Evolutionary conservation across 2,888 invertebrate genomes (phyloP), one percentile per base, ranked within the genome.

Genomic region (Physocephala rufipes): DNA sequence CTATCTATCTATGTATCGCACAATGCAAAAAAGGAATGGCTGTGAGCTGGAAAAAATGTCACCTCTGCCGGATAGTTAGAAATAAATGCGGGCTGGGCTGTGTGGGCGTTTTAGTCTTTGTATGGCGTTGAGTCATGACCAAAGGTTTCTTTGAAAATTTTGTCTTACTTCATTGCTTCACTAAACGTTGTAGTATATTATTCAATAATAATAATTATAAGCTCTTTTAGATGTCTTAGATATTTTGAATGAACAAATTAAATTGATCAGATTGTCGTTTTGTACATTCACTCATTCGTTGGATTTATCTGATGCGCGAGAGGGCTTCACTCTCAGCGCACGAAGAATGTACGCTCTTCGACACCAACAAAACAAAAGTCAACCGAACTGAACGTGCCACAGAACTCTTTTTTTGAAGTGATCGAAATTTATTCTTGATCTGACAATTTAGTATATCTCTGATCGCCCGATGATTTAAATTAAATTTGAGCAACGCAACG

Each of bases 401-500:
- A 67, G 26, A 67, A 58, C 55, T 67, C 67, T 67, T 67, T n/a
- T n/a, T n/a, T 53, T 16, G 28, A 21, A 47, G 21, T 19, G 19
- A 26, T 36, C 45, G 58, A 21, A 58, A 58, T 45, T 55, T 58
- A 30, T 55, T 58, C n/a, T 49, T 36, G 67, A 61, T 61, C 67
- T 47, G 49, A 51, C 62, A 49, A 21, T 21, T 82, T 78, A 84
- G 84, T 84, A 85, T 84, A 82, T 79, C 82, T 81, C 83, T 82
- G 86, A 84, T 83, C 84, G 86, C 84, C 78, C 83, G 85, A 85
- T 85, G 85, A 84, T 83, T 84, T 82, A 81, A 83, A 82, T 82
- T 83, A 83, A 82, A 82, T 79, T 79, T 74, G 75, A 77, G 78
- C 77, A 79, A 72, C 74, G 74, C 71, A 66, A 55, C 53, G 70